Evolutionary conservation across 2,888 invertebrate genomes (phyloP), one percentile per base, ranked within the genome.

Genomic region (Agrochola litura): DNA sequence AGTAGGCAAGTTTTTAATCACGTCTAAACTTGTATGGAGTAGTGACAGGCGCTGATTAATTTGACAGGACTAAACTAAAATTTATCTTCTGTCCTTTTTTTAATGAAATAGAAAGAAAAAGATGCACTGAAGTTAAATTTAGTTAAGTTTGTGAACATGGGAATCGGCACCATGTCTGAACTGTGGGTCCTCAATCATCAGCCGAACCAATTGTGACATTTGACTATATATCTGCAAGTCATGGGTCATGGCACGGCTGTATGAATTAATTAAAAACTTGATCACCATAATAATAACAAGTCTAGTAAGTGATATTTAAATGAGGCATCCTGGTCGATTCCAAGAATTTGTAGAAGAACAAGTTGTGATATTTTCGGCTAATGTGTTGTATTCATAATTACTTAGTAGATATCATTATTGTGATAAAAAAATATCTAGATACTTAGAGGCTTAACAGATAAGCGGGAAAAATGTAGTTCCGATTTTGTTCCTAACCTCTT

Each of bases 301-400:
- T 80, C 64, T 10, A 49, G 37, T 61, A 14, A 46, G 25, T 81
- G 37, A 61, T 12, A 66, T 61, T 30, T 30, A 30, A 30, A 30
- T 30, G 14, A 19, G 16, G 5, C 19, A 72, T 79, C 14, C 71
- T 30, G 25, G 52, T 46, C 52, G 22, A 37, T 66, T 81, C 52
- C 19, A 61, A 12, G n/a, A 52, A 64, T 49, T 76, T 41, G 12
- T 43, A 8, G 10, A 22, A 37, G 1, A 46, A 30, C 52, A 61
- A 19, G 9, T 8, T 22, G 2, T 80, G 80, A 43, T 49, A 80
- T 72, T 72, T 52, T 8, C 6, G 14, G 8, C 19, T 79, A 77
- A 77, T 79, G 54, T 61, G 25, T 2, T 64, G 46, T 70, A 25
- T 77, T 49, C 19, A 71, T 80, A 58, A 72, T 64, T n/a, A 16